Evolutionary conservation across 2,113 vertebrate genomes (phyloP).

Genomic region (Cyprinus carpio): DNA sequence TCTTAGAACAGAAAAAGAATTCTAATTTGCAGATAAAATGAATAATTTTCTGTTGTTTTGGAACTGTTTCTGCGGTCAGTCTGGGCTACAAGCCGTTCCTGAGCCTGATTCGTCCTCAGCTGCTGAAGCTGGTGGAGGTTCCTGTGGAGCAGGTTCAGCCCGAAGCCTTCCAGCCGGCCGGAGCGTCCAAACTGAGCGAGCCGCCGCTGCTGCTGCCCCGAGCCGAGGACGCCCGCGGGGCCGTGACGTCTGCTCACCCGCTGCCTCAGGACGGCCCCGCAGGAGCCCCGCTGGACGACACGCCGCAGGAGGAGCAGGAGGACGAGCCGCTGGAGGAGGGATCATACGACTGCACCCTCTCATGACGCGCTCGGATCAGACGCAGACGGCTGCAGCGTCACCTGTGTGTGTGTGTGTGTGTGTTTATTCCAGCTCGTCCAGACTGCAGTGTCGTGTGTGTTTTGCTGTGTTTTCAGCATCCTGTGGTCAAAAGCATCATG

Average conservation of each 20-base stretch:
- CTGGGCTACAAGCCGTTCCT: slow-evolving; percentile 97
- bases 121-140: slow-evolving; percentile 86
- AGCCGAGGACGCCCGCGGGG: slow-evolving; percentile 77
- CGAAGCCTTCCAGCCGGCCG: slow-evolving; percentile 86
- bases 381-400: too few relatives aligned
- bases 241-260: slow-evolving; percentile 56
- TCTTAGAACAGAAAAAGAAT: too few relatives aligned
- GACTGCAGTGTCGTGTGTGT: not conserved
- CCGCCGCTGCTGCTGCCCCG: slow-evolving; percentile 69
- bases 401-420: not conserved
- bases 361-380: slow-evolving; percentile 75
- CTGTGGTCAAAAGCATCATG: not conserved
- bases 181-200: slow-evolving; percentile 78
- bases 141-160: slow-evolving; percentile 83
- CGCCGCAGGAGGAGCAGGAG: slow-evolving; percentile 68
- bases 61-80: slow-evolving; percentile 69
- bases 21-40: too few relatives aligned
- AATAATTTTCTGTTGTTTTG: too few relatives aligned
- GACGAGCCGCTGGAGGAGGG: slow-evolving; percentile 82
- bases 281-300: slow-evolving; percentile 75
- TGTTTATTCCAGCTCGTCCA: not conserved
- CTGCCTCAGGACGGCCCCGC: not conserved
- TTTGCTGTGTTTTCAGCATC: slow-evolving; percentile 20
- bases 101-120: slow-evolving; percentile 89
- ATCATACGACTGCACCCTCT: slow-evolving; percentile 89